phyloP scores from a whole-genome alignment of 2,888 invertebrate genomes.

The Catotricha subobsoleta region DNA sequence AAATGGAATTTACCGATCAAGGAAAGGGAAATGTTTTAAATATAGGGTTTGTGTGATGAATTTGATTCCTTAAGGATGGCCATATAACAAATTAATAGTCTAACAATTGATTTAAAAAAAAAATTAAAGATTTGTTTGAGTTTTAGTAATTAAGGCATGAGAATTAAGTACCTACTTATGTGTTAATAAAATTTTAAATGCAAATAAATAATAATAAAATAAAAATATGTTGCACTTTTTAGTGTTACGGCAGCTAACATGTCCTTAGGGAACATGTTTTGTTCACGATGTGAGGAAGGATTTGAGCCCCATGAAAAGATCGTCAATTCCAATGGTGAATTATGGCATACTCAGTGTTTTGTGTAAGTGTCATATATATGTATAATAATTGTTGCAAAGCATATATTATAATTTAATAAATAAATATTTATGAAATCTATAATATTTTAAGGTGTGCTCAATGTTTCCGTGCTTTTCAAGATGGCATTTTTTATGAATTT shows the following conservation, averaged over 20 bases:
- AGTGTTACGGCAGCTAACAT: constrained; percentile 32
- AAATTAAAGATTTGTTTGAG: not conserved
- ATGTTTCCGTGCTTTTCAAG: constrained; percentile 94
- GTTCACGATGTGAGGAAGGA: constrained; percentile 88
- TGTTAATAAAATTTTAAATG: not conserved
- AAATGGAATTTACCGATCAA: too few species aligned
- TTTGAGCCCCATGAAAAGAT: constrained; percentile 96
- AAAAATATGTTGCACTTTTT: not conserved
- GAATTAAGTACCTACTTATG: too few species aligned
- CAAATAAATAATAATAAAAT: not conserved
- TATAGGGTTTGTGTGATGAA: not conserved
- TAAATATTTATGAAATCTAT: constrained; percentile 6
- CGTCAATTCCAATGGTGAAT: constrained; percentile 93
- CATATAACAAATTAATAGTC: not conserved
- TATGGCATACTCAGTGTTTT: constrained; percentile 98
- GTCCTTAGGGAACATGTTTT: constrained; percentile 84
- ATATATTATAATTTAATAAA: too few species aligned
- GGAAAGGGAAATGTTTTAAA: too few species aligned
- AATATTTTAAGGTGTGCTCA: constrained; percentile 67
- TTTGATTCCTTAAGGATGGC: not conserved
- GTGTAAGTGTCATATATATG: constrained; percentile 53
- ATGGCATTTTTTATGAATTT: constrained; percentile 96
- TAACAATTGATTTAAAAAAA: not conserved
- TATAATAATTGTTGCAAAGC: not conserved
- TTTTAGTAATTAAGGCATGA: too few species aligned